A percentile compares a stretch with the other conserved stretches of the same genome.
Evolutionary conservation across 2,113 vertebrate genomes (phyloP).

Genomic region (Anguilla japonica): DNA sequence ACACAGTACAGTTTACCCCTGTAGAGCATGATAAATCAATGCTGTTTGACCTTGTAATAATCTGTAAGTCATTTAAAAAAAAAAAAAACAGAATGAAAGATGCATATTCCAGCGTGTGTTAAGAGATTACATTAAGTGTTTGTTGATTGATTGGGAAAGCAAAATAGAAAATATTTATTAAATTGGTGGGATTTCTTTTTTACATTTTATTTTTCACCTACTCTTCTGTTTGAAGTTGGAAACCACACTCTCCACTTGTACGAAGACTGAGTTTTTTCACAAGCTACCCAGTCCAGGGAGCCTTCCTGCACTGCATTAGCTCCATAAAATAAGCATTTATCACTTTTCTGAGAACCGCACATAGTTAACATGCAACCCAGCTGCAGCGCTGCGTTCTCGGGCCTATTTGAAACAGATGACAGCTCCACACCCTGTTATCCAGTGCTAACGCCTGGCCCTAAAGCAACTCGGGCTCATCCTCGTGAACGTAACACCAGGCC

Average conservation of each 20-base stretch:
- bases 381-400: constrained; percentile 45
- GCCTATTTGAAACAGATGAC: constrained; percentile 58
- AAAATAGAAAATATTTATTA: neutral
- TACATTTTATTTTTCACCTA: too few relatives aligned
- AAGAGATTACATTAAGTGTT: too few relatives aligned
- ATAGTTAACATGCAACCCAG: neutral
- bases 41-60: too few relatives aligned
- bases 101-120: neutral
- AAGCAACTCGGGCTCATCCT: constrained; percentile 53
- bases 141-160: neutral
- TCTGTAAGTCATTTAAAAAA: neutral
- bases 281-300: neutral
- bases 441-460: constrained; percentile 28
- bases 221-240: too few relatives aligned
- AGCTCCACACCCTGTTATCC: constrained; percentile 25
- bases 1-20: too few relatives aligned
- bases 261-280: too few relatives aligned
- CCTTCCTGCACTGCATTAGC: neutral
- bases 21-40: too few relatives aligned
- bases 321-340: neutral
- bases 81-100: neutral
- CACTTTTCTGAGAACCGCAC: neutral
- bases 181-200: neutral
- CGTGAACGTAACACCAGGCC: constrained; percentile 64
- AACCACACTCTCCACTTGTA: too few relatives aligned